phyloP scores from a whole-genome alignment of 2,888 invertebrate genomes.

The Oeneis ivallda region DNA sequence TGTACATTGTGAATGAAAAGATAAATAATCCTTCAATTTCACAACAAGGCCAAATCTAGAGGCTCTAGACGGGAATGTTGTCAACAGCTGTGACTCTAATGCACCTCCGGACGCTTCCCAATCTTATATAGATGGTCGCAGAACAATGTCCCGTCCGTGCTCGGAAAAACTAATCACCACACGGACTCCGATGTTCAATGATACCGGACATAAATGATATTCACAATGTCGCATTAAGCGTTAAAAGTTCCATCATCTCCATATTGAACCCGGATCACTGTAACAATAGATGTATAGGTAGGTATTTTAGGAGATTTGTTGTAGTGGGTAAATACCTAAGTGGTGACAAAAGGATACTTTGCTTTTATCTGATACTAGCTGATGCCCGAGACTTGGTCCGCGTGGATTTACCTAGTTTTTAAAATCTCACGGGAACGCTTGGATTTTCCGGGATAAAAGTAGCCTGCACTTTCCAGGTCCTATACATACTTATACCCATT shows the following conservation, averaged over 20 bases:
- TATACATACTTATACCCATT: too few species aligned
- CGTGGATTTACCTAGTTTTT: too few species aligned
- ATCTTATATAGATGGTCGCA: slow-evolving; percentile 59
- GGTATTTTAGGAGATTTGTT: slow-evolving; percentile 5
- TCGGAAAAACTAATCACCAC: slow-evolving; percentile 67
- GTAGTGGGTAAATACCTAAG: background rate
- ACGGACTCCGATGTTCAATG: slow-evolving; percentile 58
- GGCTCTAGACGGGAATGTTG: slow-evolving; percentile 63
- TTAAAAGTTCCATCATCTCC: slow-evolving; percentile 67
- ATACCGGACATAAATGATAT: slow-evolving; percentile 53
- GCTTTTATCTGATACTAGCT: too few species aligned
- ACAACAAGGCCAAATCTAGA: slow-evolving; percentile 61
- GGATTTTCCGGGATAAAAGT: too few species aligned
- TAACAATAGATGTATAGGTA: slow-evolving; percentile 42
- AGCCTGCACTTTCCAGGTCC: too few species aligned
- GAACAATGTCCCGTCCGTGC: slow-evolving; percentile 63
- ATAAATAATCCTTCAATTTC: slow-evolving; percentile 9
- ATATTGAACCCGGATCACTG: slow-evolving; percentile 67
- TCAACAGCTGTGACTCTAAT: slow-evolving; percentile 48
- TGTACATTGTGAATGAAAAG: slow-evolving; percentile 56
- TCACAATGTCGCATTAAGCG: slow-evolving; percentile 76
- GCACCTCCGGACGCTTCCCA: slow-evolving; percentile 39
- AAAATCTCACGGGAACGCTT: too few species aligned
- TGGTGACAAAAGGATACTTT: background rate
- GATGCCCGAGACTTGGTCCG: too few species aligned